Conservation (phyloP, 2,797 vertebrate species). For the Acomys russatus region DNA sequence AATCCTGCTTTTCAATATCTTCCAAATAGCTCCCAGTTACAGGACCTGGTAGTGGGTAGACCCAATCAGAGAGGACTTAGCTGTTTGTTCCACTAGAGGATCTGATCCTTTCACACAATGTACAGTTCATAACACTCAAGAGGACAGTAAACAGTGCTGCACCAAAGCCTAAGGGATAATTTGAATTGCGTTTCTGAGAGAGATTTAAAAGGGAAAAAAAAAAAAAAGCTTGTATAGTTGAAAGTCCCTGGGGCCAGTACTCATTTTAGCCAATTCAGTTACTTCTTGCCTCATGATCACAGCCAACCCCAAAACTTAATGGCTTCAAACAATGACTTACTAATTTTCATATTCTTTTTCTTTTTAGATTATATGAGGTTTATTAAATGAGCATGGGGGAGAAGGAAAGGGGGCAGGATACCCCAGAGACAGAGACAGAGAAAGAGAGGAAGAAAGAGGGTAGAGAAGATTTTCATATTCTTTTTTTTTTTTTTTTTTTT, state of each 20-base stretch:
- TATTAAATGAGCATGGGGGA: no score
- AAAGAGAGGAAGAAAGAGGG: no score
- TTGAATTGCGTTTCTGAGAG: background rate
- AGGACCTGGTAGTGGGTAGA: background rate
- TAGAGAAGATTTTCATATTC: background rate
- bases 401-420: no score
- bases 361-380: no score
- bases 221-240: background rate
- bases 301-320: background rate
- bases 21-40: background rate
- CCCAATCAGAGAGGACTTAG: background rate
- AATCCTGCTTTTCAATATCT: background rate
- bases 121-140: background rate
- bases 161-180: background rate
- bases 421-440: no score
- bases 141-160: background rate
- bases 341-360: no score
- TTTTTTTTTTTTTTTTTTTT: no score
- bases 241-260: background rate
- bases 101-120: background rate
- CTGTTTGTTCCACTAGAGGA: background rate
- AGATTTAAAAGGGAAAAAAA: background rate
- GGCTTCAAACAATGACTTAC: background rate
- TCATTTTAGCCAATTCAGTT: background rate
- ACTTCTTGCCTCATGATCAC: background rate